phyloP scores from a whole-genome alignment of 2,797 vertebrate genomes.

The Pogonophryne albipinna region DNA sequence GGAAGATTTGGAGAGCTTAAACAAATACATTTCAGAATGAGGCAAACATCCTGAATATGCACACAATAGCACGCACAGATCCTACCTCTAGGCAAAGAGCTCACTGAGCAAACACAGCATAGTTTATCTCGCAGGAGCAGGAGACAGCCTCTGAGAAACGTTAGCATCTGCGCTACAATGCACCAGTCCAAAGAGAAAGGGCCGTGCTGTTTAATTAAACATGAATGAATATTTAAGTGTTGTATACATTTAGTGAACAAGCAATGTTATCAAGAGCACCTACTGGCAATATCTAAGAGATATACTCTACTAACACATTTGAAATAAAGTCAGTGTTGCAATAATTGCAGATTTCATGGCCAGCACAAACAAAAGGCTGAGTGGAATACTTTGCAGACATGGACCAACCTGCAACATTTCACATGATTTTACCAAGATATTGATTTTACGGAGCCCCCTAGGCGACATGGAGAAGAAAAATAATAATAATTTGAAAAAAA shows the following conservation, averaged over 20 bases:
- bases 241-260: constrained; percentile 18
- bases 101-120: constrained; percentile 9
- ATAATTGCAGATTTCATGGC: not conserved
- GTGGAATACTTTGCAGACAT: not conserved
- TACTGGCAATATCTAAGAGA: not conserved
- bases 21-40: constrained; percentile 20
- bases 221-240: not conserved
- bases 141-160: not conserved
- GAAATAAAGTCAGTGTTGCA: constrained; percentile 1
- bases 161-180: not conserved
- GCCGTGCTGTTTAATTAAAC: not conserved
- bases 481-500: too few relatives aligned
- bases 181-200: not conserved
- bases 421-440: not conserved
- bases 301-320: not conserved
- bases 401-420: not conserved
- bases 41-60: constrained; percentile 22
- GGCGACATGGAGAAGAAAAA: too few relatives aligned
- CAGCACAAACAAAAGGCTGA: not conserved
- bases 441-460: too few relatives aligned
- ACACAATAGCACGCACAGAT: constrained; percentile 12
- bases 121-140: not conserved
- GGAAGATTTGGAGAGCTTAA: constrained; percentile 31
- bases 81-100: constrained; percentile 6
- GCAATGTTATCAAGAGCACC: not conserved